Evolutionary conservation across 2,888 invertebrate genomes (phyloP).

Genomic region (Athetis lepigone): DNA sequence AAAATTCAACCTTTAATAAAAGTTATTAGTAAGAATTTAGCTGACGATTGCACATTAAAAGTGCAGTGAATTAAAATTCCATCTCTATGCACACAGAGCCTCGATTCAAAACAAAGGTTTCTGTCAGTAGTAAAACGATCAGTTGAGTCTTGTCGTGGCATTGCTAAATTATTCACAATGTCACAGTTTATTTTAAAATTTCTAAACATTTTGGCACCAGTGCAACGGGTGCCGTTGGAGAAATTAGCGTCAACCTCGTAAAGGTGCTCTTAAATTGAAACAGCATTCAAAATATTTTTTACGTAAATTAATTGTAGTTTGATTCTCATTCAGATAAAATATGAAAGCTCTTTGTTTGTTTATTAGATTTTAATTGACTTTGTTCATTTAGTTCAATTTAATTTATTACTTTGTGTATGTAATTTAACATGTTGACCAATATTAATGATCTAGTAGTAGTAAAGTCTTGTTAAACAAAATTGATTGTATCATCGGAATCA

Average conservation of each 20-base stretch:
- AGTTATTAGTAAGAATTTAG: too few relatives aligned
- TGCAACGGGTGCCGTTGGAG: conserved; percentile 48
- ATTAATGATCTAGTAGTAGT: neutral
- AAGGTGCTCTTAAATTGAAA: conserved; percentile 33
- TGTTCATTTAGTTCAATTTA: neutral
- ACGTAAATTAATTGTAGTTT: conserved; percentile 42
- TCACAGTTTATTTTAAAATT: conserved; percentile 67
- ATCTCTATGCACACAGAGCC: neutral
- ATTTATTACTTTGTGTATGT: neutral
- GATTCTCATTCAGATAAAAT: conserved; percentile 17
- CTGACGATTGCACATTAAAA: too few relatives aligned
- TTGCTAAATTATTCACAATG: conserved; percentile 65
- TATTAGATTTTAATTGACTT: conserved; percentile 17
- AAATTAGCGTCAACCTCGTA: conserved; percentile 54
- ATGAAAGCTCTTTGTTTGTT: conserved; percentile 5
- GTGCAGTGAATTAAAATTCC: neutral
- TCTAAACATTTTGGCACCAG: conserved; percentile 66
- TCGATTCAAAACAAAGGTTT: conserved; percentile 39
- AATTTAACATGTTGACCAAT: neutral
- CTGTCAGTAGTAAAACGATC: conserved; percentile 39
- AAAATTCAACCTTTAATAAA: too few relatives aligned
- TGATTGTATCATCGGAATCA: too few relatives aligned
- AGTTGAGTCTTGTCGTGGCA: conserved; percentile 30
- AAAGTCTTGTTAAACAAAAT: too few relatives aligned
- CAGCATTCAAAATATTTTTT: conserved; percentile 45